Evolutionary conservation across 2,113 vertebrate genomes (phyloP), one percentile per base, ranked within the genome.

Genomic region (Ondatra zibethicus): DNA sequence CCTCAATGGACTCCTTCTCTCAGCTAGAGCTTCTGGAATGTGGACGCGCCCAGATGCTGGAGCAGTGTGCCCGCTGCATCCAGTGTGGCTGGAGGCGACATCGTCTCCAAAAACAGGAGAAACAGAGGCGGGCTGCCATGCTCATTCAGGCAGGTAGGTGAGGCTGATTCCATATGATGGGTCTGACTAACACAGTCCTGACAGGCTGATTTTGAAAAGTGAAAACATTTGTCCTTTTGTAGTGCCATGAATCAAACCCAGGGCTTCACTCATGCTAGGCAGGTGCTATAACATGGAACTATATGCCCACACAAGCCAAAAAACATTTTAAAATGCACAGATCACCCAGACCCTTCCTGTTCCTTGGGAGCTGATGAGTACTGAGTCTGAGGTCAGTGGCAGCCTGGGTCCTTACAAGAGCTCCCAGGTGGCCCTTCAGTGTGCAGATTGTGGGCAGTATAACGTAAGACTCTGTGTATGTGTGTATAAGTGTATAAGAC

Each of bases 91-190:
- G 99, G 99, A 99, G 98, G 36, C 98, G 97, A 89, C 98, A 99
- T 96, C 98, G 89, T 89, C 96, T 89, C 5, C 98, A 97, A 96
- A 99, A 98, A 96, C 89, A 94, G 75, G 98, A 94, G 0, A 96
- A 97, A 94, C 98, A 97, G 96, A 98, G 94, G 31, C 91, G 1
- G 81, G 99, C 99, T 1, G 99, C 99, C 19, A 98, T 98, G 7
- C 94, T 98, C 73, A 99, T 99, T 98, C 99, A 99, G 98, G 99
- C 99, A 99, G 99, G 99, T 99, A 97, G 89, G 97, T 80, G 23
- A n/a, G 1, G 16, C n/a, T 33, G 19, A 31, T 47, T 12, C 63
- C 85, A n/a, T 47, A 45, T 52, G 39, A 11, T 5, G 11, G 31
- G 31, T 39, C 33, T 55, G 13, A 92, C 27, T 47, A 84, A 42